Percentiles rank a stretch among this genome's conserved stretches.
These are phyloP conservation scores for Schizopygopsis malacanthus DNA, from an alignment of 2,797 vertebrate genomes.

Conservation along the genomic window DNA sequence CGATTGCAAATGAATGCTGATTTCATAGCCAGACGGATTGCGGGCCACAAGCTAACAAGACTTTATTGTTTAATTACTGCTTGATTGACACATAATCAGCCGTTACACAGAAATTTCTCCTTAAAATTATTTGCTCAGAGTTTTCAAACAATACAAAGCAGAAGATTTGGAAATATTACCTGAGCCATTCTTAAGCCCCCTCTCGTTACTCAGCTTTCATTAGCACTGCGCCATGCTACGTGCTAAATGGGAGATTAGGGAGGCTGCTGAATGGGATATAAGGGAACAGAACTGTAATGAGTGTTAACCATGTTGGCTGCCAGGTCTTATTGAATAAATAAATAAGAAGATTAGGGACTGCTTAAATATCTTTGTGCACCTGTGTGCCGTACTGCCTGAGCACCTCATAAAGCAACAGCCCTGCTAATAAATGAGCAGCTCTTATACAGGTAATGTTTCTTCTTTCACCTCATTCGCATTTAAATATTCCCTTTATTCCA, in stretches of 20 bases:
- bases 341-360: constrained; percentile 60
- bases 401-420: constrained; percentile 41
- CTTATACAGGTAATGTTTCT: constrained; percentile 6
- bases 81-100: constrained; percentile 47
- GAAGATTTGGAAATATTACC: constrained; percentile 44
- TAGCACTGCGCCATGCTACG: constrained; percentile 16
- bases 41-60: constrained; percentile 10
- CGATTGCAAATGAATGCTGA: constrained; percentile 22
- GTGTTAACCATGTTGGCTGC: constrained; percentile 52
- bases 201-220: constrained; percentile 37
- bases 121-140: constrained; percentile 12
- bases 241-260: constrained; percentile 42
- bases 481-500: constrained; percentile 17
- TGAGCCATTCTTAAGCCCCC: constrained; percentile 39
- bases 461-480: constrained; percentile 33
- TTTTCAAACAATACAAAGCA: constrained; percentile 31
- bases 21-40: constrained; percentile 16
- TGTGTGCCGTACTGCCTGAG: constrained; percentile 31
- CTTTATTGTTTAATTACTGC: constrained; percentile 38
- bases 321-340: constrained; percentile 63
- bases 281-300: constrained; percentile 50
- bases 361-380: constrained; percentile 44
- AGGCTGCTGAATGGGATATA: constrained; percentile 36
- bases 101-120: not conserved
- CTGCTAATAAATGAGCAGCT: constrained; percentile 34